A percentile compares a stretch with the other conserved stretches of the same genome.
Conservation (phyloP, 2,888 invertebrate species). For the Scaptomyza tumidula region DNA sequence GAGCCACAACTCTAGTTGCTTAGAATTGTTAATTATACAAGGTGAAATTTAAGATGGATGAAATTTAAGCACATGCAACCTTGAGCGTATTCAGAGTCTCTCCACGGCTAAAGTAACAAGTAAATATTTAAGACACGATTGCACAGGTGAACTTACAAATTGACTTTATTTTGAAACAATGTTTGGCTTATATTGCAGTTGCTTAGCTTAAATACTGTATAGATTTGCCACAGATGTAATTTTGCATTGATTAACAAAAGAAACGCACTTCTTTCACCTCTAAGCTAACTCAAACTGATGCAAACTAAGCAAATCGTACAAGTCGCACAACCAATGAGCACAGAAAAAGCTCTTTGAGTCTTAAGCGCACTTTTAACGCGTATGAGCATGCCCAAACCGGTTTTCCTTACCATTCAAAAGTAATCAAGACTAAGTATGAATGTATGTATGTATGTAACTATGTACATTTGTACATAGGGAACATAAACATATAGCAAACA, state of each 20-base stretch:
- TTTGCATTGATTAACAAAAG: background rate
- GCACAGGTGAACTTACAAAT: background rate
- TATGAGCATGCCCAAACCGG: slow-evolving; percentile 43
- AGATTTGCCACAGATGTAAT: slow-evolving; percentile 1
- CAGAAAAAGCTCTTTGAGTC: slow-evolving; percentile 47
- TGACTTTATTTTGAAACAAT: background rate
- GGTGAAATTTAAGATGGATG: slow-evolving; percentile 14
- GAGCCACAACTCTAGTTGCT: background rate
- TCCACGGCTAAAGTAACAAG: background rate
- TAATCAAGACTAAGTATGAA: slow-evolving; percentile 9
- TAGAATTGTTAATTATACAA: slow-evolving; percentile 7
- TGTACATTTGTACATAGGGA: background rate
- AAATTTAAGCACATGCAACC: slow-evolving; percentile 25
- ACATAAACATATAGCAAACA: slow-evolving; percentile 1
- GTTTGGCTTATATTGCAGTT: slow-evolving; percentile 3
- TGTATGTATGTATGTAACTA: background rate
- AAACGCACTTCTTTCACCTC: slow-evolving; percentile 41
- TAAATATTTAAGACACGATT: background rate
- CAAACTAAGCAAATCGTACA: slow-evolving; percentile 29
- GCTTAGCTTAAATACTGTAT: background rate
- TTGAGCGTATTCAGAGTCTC: slow-evolving; percentile 29
- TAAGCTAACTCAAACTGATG: slow-evolving; percentile 40
- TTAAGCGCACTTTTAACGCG: slow-evolving; percentile 27
- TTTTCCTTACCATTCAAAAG: slow-evolving; percentile 46
- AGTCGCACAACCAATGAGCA: slow-evolving; percentile 28